Evolutionary conservation across 30 jellyfish, hydroid and myxozoan species (phyloP).

Genomic region (Hydra vulgaris): DNA sequence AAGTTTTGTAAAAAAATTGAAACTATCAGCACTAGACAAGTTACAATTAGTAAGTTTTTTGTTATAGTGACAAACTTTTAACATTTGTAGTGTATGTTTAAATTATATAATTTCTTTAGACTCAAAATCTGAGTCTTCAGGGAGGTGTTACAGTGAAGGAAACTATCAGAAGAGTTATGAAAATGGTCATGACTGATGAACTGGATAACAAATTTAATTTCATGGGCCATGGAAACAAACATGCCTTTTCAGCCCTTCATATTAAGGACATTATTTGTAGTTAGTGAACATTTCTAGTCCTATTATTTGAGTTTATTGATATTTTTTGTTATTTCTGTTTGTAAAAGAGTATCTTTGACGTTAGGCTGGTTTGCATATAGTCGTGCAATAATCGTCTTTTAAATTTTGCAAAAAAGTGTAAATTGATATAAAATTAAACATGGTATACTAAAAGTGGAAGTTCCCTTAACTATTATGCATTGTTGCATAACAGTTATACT

Average conservation of each 20-base stretch:
- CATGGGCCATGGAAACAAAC: background rate
- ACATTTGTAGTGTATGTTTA: background rate
- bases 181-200: background rate
- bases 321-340: background rate
- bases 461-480: background rate
- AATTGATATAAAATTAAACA: background rate
- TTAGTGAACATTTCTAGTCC: background rate
- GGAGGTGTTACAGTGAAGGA: background rate
- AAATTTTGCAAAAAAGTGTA: too few species aligned
- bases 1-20: background rate
- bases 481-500: background rate
- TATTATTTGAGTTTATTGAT: background rate
- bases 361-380: background rate
- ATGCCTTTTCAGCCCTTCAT: background rate
- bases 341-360: background rate
- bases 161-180: background rate
- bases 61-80: background rate
- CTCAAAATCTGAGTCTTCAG: background rate
- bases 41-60: background rate
- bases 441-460: background rate
- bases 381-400: too few species aligned
- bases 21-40: background rate
- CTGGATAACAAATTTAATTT: background rate
- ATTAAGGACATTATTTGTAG: background rate
- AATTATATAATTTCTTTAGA: background rate